These are phyloP conservation scores for Palythoa heliodiscus DNA, from an alignment of 92 coral and sea anemone genomes.

Conservation along the genomic window DNA sequence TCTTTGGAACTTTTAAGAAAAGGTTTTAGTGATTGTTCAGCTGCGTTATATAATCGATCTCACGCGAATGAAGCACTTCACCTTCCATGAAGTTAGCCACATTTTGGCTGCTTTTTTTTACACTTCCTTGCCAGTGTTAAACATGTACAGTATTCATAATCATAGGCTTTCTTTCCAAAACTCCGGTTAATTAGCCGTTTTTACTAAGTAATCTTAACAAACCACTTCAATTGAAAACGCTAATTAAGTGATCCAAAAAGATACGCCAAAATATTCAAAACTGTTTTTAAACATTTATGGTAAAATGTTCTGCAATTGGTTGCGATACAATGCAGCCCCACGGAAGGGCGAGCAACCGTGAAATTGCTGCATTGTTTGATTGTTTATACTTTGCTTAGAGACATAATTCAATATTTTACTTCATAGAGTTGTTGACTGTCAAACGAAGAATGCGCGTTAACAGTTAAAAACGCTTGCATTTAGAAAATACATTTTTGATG, in stretches of 20 bases:
- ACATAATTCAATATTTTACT: slow-evolving; percentile 15
- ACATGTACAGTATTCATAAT: no score
- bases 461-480: neutral
- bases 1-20: no score
- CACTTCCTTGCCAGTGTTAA: no score
- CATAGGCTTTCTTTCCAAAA: neutral
- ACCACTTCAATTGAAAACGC: neutral
- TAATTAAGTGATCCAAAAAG: neutral
- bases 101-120: no score
- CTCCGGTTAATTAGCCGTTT: neutral
- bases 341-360: neutral
- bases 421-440: slow-evolving; percentile 30
- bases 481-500: neutral
- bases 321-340: neutral
- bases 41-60: no score
- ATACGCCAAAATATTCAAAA: slow-evolving; percentile 16
- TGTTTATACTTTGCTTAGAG: slow-evolving; percentile 23
- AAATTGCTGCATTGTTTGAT: slow-evolving; percentile 25
- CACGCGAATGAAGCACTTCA: no score
- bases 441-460: slow-evolving; percentile 12
- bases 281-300: slow-evolving; percentile 11
- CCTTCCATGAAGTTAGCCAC: no score
- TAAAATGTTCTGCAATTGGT: slow-evolving; percentile 24
- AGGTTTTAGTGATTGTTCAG: no score
- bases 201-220: slow-evolving; percentile 3